Evolutionary conservation across 2,888 invertebrate genomes (phyloP).

Genomic region (Trachelus troglodyta): DNA sequence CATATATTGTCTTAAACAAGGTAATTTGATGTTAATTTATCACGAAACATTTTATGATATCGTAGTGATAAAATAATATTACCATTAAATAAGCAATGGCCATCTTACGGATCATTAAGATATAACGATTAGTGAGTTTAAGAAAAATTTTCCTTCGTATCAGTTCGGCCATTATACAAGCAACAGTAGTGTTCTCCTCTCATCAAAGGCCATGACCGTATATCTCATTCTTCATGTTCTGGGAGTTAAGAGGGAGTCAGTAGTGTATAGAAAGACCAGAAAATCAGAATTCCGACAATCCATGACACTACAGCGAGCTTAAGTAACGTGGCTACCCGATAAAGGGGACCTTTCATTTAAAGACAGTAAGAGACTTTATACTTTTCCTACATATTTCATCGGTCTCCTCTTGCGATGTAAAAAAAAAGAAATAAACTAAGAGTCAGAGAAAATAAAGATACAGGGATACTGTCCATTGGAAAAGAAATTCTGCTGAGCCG

Average conservation of each 20-base stretch:
- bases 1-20: no score
- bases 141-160: no score
- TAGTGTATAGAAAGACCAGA: background rate
- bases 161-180: background rate
- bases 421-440: conserved; percentile 32
- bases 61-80: no score
- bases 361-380: background rate
- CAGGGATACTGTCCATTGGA: background rate
- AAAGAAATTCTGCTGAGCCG: conserved; percentile 5
- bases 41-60: no score
- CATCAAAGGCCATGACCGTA: background rate
- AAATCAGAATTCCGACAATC: background rate
- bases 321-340: background rate
- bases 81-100: no score
- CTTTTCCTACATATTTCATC: background rate
- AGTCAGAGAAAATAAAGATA: background rate
- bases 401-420: conserved; percentile 1
- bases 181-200: background rate
- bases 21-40: no score
- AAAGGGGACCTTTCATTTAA: conserved; percentile 2
- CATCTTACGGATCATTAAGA: no score
- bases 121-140: no score
- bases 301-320: background rate
- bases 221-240: background rate
- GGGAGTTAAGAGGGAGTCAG: background rate